Base-by-base conservation (phyloP, 2,113 vertebrate genomes). In the Oncorhynchus tshawytscha region DNA sequence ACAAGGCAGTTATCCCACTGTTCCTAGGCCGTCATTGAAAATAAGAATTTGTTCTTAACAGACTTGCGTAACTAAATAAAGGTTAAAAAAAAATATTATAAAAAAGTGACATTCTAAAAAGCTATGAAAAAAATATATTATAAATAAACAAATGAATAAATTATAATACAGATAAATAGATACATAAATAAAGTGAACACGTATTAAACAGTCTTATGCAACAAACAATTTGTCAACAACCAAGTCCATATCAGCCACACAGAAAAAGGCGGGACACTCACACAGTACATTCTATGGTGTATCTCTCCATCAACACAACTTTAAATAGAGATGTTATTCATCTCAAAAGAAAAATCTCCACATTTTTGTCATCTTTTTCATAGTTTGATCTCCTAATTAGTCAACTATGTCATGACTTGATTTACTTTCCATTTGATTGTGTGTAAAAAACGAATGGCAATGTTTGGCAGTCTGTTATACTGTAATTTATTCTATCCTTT, bases 171-270 rank as follows among this genome's bases (percentile, higher is more conserved):
- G 84, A 83, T 59, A 12, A 75, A 85, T 82, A 73, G 85, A 84
- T 84, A 25, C 81, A 85, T 84, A 86, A 83, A 87, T 80, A 84
- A 86, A 84, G 59, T 74, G 0, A 81, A 81, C 9, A 71, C 67
- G 84, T 74, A 74, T 29, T 69, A 73, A 77, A 48, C 78, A 80
- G 80, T 75, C 27, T 68, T 39, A 39, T n/a, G 18, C 29, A 68
- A 68, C 29, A 67, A 67, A 29, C 25, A 67, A 31, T 29, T 29
- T 29, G 13, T 29, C 7, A 12, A 67, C 15, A 16, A 4, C 18
- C 3, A 62, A 62, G 18, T n/a, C 65, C 68, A 8, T 7, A 8
- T 22, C 18, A 22, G 59, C 5, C 2, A 7, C 59, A 7, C 57
- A n/a, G 22, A 62, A 60, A 22, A 9, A 15, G 59, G 59, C 12